Conservation (phyloP, 2,113 vertebrate species). For the Neodon shergylaensis region DNA sequence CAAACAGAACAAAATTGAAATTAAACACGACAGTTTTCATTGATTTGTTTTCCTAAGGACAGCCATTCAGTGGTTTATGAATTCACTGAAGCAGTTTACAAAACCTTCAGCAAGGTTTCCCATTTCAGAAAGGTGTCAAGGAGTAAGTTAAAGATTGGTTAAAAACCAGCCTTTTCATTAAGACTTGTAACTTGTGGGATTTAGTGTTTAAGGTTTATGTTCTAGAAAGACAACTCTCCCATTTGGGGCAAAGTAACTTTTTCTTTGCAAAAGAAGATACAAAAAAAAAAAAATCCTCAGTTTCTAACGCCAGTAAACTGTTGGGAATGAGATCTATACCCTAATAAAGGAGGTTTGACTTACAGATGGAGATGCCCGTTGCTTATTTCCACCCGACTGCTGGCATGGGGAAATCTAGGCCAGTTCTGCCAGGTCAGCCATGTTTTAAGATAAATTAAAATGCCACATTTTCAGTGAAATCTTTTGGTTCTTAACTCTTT, state of each 20-base stretch:
- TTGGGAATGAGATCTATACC: not conserved
- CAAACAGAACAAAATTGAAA: conserved; percentile 36
- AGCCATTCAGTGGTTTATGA: not conserved
- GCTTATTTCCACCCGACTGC: not conserved
- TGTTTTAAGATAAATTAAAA: not conserved
- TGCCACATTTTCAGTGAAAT: conserved; percentile 16
- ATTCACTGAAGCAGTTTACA: not conserved
- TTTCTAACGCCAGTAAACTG: not conserved
- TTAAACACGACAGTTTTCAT: not conserved
- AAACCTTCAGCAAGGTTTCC: not conserved
- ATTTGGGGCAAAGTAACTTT: not conserved
- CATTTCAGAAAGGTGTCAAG: conserved; percentile 7
- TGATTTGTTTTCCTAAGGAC: conserved; percentile 20
- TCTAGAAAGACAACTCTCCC: not conserved
- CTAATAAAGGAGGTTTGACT: not conserved
- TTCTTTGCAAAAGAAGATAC: not conserved
- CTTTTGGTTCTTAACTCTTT: not conserved
- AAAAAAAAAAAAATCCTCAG: not conserved
- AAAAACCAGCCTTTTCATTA: conserved; percentile 23
- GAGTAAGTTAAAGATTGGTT: not conserved
- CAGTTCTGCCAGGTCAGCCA: not conserved
- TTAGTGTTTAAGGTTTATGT: not conserved
- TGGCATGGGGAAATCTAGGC: not conserved
- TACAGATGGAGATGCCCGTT: not conserved
- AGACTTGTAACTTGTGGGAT: not conserved